Evolutionary conservation across 2,888 invertebrate species (phyloP), one percentile per base, ranked within the genome.

Genomic region (Drosophila barbarae): DNA sequence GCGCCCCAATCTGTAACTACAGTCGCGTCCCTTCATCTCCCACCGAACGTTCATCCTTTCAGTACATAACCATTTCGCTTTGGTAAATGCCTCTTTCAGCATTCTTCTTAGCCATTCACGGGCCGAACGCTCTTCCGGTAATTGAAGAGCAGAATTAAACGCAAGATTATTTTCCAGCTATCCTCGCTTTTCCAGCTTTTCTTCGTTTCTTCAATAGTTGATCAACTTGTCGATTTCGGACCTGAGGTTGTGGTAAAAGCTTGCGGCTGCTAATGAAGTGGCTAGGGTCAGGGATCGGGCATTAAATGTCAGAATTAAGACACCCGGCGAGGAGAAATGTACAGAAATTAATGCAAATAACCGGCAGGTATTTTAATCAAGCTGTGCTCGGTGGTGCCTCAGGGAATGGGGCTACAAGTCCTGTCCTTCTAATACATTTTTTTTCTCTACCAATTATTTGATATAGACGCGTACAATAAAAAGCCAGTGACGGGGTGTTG

Each of bases 321-420:
- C 84, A 79, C 82, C 82, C 72, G 76, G 74, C 64, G 53, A 69
- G 66, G 61, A 63, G 38, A 50, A 47, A 64, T 68, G 72, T 39
- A 50, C 39, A 46, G 68, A 83, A 81, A 85, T 77, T 74, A 84
- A 83, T 74, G 76, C 84, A 80, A 84, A 82, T 82, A 82, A 66
- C 85, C 81, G 76, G 78, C 74, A 84, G 85, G 81, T 78, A 85
- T 82, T 82, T 84, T 83, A 82, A 83, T 81, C 82, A 85, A 85
- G 77, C 77, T 58, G 51, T 23, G 52, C 59, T 55, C 76, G 3
- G 13, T 59, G 26, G 26, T 59, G 26, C 34, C 55, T 12, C 8
- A 21, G 50, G 63, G 57, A 36, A 68, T 61, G 52, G 60, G 38
- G 21, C 0, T 1, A 2, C 23, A 4, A 13, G 26, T 42, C 42